Evolutionary conservation across 2,797 vertebrate genomes (phyloP).

Genomic region (Varecia variegata): DNA sequence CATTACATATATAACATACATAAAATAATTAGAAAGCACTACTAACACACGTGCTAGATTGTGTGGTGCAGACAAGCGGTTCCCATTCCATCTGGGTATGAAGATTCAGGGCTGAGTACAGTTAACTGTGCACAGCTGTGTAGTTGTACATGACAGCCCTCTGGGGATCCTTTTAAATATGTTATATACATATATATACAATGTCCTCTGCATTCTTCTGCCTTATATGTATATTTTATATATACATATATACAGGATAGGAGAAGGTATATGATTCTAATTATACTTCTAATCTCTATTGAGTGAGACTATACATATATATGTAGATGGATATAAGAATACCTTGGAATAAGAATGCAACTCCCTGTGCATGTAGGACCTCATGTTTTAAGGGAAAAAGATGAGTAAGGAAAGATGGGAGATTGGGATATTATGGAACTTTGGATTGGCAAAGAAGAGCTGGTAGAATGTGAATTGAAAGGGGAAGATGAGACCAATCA

Average conservation of each 20-base stretch:
- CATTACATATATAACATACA: background rate
- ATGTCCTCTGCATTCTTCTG: no score
- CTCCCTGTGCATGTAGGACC: background rate
- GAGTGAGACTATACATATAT: background rate
- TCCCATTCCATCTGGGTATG: background rate
- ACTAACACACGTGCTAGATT: background rate
- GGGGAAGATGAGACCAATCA: background rate
- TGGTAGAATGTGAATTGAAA: background rate
- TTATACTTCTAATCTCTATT: background rate
- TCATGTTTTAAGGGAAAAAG: background rate
- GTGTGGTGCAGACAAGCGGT: background rate
- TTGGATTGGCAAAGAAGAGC: background rate
- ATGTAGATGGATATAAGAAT: background rate
- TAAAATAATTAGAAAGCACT: background rate
- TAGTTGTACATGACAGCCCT: background rate
- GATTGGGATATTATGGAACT: background rate
- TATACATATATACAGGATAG: background rate
- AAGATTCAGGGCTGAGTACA: background rate
- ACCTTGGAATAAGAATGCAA: background rate
- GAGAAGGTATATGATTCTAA: background rate
- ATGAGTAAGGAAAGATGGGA: background rate
- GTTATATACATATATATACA: background rate
- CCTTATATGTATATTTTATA: background rate
- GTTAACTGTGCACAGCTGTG: background rate
- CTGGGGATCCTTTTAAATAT: background rate